phyloP scores from a whole-genome alignment of 1,140 invertebrate genomes.

The Eufriesea mexicana region DNA sequence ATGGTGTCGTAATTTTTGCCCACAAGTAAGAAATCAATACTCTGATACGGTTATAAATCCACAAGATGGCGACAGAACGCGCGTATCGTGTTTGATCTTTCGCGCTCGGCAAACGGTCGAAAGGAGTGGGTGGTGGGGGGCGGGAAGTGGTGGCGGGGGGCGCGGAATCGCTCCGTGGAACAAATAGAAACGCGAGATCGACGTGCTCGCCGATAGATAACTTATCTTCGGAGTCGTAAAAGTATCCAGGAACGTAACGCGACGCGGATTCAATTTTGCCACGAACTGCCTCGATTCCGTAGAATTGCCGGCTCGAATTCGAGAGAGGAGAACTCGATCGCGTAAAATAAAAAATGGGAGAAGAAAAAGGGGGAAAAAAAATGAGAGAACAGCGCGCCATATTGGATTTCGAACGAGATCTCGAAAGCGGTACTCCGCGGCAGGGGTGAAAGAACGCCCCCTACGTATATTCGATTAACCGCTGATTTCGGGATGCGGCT shows the following conservation, averaged over 20 bases:
- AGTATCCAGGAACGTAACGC: not conserved
- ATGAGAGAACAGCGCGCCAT: too few species aligned
- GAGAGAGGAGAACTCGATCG: not conserved
- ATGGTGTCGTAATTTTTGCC: slow-evolving; percentile 41
- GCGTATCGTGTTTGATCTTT: slow-evolving; percentile 41
- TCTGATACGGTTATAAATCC: slow-evolving; percentile 43
- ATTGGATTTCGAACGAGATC: not conserved
- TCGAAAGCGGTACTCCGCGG: not conserved
- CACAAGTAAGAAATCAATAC: slow-evolving; percentile 53
- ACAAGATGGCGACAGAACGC: slow-evolving; percentile 49
- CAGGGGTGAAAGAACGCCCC: too few species aligned
- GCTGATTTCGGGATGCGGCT: not conserved
- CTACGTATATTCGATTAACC: not conserved
- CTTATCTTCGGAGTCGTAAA: slow-evolving; percentile 25
- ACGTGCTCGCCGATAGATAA: slow-evolving; percentile 19
- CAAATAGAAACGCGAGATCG: slow-evolving; percentile 31
- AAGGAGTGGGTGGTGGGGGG: not conserved
- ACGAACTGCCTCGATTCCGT: not conserved
- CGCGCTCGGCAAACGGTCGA: not conserved
- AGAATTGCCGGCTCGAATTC: not conserved
- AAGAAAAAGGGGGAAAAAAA: not conserved
- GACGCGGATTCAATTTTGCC: slow-evolving; percentile 20
- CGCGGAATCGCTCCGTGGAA: not conserved
- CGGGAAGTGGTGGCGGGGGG: too few species aligned
- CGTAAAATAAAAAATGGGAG: too few species aligned